Evolutionary conservation across 2,113 vertebrate species (phyloP).

Genomic region (Prunella himalayana): DNA sequence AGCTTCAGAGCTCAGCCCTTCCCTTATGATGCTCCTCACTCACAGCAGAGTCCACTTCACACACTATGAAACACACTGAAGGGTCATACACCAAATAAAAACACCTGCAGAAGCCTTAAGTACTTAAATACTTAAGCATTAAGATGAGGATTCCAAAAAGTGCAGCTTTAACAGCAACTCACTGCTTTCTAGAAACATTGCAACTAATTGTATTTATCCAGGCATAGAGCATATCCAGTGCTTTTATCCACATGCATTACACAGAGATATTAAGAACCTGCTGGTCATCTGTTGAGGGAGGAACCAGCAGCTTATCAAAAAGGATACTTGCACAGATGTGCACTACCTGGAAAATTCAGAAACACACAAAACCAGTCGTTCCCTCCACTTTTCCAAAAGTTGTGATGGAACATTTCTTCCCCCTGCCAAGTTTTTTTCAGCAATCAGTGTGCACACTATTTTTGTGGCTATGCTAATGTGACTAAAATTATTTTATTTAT

Average conservation of each 20-base stretch:
- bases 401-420: background rate
- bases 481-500: background rate
- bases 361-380: background rate
- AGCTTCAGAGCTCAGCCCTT: background rate
- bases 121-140: background rate
- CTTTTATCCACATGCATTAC: background rate
- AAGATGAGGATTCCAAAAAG: background rate
- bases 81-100: background rate
- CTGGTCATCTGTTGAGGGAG: background rate
- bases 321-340: background rate
- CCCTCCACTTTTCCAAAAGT: background rate
- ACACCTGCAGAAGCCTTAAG: background rate
- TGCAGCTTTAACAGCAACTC: background rate
- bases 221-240: background rate
- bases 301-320: background rate
- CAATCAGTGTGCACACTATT: background rate
- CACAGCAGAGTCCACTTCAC: background rate
- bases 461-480: background rate
- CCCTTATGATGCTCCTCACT: background rate
- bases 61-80: fast-evolving
- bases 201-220: background rate
- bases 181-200: background rate
- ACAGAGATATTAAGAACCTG: background rate
- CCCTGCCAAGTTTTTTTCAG: background rate
- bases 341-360: background rate